Conservation (phyloP, 2,888 invertebrate species). For the Cetonia aurata region DNA sequence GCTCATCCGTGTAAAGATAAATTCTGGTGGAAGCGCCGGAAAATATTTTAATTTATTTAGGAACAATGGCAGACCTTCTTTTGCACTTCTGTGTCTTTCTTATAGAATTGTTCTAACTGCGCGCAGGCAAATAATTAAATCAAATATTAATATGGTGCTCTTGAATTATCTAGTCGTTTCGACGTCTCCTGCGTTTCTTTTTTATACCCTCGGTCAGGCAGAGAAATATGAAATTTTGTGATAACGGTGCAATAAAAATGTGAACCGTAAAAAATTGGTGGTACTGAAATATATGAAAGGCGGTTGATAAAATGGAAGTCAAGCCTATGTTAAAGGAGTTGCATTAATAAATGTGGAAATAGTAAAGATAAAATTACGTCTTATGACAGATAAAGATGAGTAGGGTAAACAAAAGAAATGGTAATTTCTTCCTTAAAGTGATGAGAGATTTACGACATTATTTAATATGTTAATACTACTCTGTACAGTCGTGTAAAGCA, state of each 20-base stretch:
- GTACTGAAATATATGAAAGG: conserved; percentile 39
- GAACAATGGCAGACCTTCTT: not conserved
- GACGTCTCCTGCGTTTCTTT: conserved; percentile 9
- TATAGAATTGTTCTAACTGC: conserved; percentile 4
- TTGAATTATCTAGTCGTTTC: not conserved
- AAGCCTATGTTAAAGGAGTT: conserved; percentile 24
- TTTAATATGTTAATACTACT: not conserved
- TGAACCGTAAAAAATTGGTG: conserved; percentile 41
- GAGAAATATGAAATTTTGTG: conserved; percentile 39
- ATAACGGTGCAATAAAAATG: conserved; percentile 41
- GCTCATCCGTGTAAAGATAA: conserved; percentile 8
- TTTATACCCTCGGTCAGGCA: conserved; percentile 9
- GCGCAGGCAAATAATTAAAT: conserved; percentile 35
- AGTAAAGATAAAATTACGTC: conserved; percentile 25
- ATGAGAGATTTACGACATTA: not conserved
- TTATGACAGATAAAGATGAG: conserved; percentile 19
- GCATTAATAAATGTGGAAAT: conserved; percentile 24
- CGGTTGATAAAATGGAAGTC: conserved; percentile 31
- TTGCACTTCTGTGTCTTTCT: not conserved
- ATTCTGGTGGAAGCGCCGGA: not conserved
- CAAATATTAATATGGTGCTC: conserved; percentile 38
- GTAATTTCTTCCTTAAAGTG: not conserved
- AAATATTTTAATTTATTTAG: conserved; percentile 18
- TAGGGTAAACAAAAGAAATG: conserved; percentile 4
- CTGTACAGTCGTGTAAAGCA: too few species aligned